Evolutionary conservation across 53 echinoderm and acorn worm genomes (phyloP), one percentile per base, ranked within the genome.

Genomic region (Patiria pectinifera): DNA sequence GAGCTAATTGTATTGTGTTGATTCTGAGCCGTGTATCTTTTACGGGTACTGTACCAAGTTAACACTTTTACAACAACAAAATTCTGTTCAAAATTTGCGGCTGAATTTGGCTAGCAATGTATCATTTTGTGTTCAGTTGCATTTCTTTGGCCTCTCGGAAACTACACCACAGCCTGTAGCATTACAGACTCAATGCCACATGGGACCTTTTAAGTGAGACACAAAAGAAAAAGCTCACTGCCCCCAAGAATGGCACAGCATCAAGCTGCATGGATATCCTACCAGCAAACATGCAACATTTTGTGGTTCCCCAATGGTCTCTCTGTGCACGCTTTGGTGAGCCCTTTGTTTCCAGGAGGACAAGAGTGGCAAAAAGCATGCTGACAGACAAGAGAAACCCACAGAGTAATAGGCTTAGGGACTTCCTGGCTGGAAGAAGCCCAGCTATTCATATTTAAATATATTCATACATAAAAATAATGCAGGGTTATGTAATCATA

Each of bases 371-470:
- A 45, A 45, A 16, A 45, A 77, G 77, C 23, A 77, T 26, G 77
- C 45, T 43, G 35, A 77, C 70, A 70, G 16, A 25, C 70, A 85
- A 71, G 21, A 70, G 62, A 24, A 45, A 1, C 47, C 53, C 43
- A 15, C 21, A 87, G 53, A 35, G 46, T 87, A 87, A 87, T 87
- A 78, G 87, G 77, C 87, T 87, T 87, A 87, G 77, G 53, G 12
- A 48, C 59, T 48, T 78, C 87, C 87, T 60, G 76, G 13, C 87
- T 44, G 3, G 25, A 76, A 14, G 60, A 6, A n/a, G 47, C 53
- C 18, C 3, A 44, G 48, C 87, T 13, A 87, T 87, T 87, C 77
- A 87, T 87, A 87, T 87, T 87, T 21, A 87, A 87, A 87, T 82
- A 82, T 82, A 19, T 82, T 82, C 82, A 48, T 59, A 21, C 58